Evolutionary conservation across 2,888 invertebrate genomes (phyloP).

Genomic region (Heliconius sara): DNA sequence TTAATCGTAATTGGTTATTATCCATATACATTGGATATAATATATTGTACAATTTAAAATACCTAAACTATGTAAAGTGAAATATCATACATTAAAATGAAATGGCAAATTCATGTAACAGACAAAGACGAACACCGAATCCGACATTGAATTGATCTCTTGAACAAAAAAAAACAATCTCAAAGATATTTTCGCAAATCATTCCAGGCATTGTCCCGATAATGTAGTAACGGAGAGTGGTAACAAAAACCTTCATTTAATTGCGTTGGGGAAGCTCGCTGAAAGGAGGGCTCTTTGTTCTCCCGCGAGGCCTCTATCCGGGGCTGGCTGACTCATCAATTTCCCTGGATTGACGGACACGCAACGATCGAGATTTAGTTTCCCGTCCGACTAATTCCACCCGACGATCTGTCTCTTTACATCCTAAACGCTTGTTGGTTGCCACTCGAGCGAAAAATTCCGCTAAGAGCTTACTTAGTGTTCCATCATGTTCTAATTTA

Average conservation of each 20-base stretch:
- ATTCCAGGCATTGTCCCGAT: slow-evolving; percentile 79
- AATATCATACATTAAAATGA: background rate
- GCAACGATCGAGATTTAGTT: slow-evolving; percentile 68
- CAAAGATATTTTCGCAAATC: slow-evolving; percentile 77
- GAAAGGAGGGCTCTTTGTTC: slow-evolving; percentile 78
- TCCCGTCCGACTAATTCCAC: slow-evolving; percentile 55
- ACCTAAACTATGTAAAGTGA: background rate
- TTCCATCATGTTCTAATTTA: slow-evolving; percentile 50
- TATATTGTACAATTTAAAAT: no score
- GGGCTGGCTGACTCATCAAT: slow-evolving; percentile 77
- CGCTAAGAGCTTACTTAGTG: slow-evolving; percentile 43
- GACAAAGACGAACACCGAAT: slow-evolving; percentile 52
- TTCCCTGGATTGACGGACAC: slow-evolving; percentile 69
- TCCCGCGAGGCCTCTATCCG: slow-evolving; percentile 73
- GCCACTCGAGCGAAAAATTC: slow-evolving; percentile 39
- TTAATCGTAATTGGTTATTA: no score
- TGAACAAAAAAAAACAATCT: slow-evolving; percentile 69
- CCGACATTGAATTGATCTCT: slow-evolving; percentile 48
- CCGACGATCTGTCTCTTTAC: slow-evolving; percentile 46
- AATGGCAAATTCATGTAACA: slow-evolving; percentile 60
- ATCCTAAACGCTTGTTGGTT: slow-evolving; percentile 40
- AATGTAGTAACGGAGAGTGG: slow-evolving; percentile 77
- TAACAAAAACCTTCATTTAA: slow-evolving; percentile 81
- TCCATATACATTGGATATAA: no score
- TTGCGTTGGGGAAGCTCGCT: slow-evolving; percentile 74